Evolutionary conservation across 2,113 vertebrate species (phyloP), one percentile per base, ranked within the genome.

Genomic region (Melanerpes formicivorus): DNA sequence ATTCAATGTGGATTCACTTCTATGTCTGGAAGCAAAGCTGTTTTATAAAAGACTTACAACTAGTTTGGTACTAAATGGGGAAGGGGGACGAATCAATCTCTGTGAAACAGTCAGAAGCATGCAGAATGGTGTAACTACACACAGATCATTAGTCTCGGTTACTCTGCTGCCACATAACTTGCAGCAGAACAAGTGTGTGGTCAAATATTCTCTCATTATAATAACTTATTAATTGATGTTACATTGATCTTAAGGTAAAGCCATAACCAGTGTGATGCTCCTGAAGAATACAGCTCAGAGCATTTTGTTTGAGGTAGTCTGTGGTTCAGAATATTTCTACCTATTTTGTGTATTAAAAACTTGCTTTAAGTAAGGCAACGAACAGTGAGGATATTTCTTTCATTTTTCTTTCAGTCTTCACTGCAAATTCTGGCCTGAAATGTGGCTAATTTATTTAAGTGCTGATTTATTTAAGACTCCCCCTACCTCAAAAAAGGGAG

Each of bases 1-100:
- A 93, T 93, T 93, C 91, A 88, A 9, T 78, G 80, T 86, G 91
- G 62, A 42, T 70, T 87, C 81, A 65, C 18, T 58, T 63, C 73
- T 93, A 37, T 34, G 72, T 32, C 65, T 82, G 56, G 60, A 92
- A 21, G 60, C 55, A 25, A 55, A 90, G 44, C 3, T 72, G 29
- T 22, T 80, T 74, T 52, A 40, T 19, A 59, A 80, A 69, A 72
- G 65, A 65, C 58, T 84, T 76, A 37, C 65, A 79, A 76, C 17
- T 27, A 34, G n/a, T 65, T 67, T 86, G 69, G 40, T 90, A 55
- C 56, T 64, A 30, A n/a, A 75, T 6, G 34, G 64, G 11, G 64
- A 78, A 74, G 18, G 69, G 40, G 7, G 12, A 83, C n/a, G 63
- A 90, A 77, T 65, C 17, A 54, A 4, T 5, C 18, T 44, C 11